Evolutionary conservation across 2,888 invertebrate genomes (phyloP), one percentile per base, ranked within the genome.

Genomic region (Polia nebulosa): DNA sequence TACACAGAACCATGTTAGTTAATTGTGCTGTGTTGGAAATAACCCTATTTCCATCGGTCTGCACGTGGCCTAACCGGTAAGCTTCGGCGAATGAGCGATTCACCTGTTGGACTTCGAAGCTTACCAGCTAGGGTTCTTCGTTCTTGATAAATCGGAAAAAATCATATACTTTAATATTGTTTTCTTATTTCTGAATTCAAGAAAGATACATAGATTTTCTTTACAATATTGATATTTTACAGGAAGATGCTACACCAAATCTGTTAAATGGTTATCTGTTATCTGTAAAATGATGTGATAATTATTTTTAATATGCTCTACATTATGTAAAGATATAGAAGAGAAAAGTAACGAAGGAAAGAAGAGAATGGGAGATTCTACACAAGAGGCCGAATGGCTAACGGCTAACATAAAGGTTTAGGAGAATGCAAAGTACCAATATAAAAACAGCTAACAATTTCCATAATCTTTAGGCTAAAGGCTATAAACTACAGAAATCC

Each of bases 11-110:
- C 53, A 63, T 76, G 72, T 60, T 47, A 17, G 74, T 71, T 72
- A 77, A 83, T 83, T 81, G 69, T 67, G 55, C 39, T 75, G 17
- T 53, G 69, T 56, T 69, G 17, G 49, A 67, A 68, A 68, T 75
- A 45, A 47, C 52, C 20, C n/a, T 53, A 68, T 53, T 41, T 47
- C 11, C 11, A 32, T 32, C 53, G 17, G 29, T 64, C 32, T 62
- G 25, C 0, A 13, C 9, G 36, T 73, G 70, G 61, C 20, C 36
- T 62, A 65, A 62, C 36, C 0, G 36, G 55, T 22, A 52, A 63
- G 44, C 36, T 51, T 6, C 5, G 44, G 76, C 59, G 76, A 65
- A 22, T 36, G 41, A 57, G 41, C 13, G 39, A 59, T 72, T 25
- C 63, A 63, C 72, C 72, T 72, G 76, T 72, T 72, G 76, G 15